Conservation (phyloP, 1,140 invertebrate species). For the Zophobas atratus region DNA sequence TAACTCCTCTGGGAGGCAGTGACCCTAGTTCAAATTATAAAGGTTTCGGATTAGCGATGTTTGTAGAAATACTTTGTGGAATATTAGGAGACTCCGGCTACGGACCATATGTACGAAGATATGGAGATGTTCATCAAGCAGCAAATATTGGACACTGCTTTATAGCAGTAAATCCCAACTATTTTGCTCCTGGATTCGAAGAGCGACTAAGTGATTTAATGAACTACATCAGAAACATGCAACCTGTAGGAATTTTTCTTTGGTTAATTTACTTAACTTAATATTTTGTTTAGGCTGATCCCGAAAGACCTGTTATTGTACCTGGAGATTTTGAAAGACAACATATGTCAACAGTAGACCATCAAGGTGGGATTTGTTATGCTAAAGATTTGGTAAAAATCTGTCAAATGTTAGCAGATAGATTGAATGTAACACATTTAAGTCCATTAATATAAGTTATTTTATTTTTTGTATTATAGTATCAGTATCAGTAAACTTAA, state of each 20-base stretch:
- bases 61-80: conserved; percentile 89
- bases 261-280: conserved; percentile 7
- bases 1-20: conserved; percentile 87
- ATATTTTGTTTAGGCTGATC: neutral
- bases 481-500: conserved; percentile 18
- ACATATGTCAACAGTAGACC: conserved; percentile 27
- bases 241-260: conserved; percentile 44
- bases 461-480: conserved; percentile 30
- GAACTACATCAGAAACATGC: conserved; percentile 48
- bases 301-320: conserved; percentile 30
- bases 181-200: conserved; percentile 86
- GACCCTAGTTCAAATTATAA: conserved; percentile 90
- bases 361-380: conserved; percentile 25
- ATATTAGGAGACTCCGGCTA: conserved; percentile 77
- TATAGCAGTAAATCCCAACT: conserved; percentile 87
- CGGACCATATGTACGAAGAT: conserved; percentile 81
- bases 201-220: conserved; percentile 74
- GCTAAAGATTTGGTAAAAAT: conserved; percentile 2
- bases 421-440: conserved; percentile 16
- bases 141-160: conserved; percentile 94
- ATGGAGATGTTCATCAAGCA: conserved; percentile 75
- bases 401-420: conserved; percentile 14
- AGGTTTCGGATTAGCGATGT: conserved; percentile 87
- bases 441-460: conserved; percentile 28
- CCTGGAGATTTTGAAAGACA: conserved; percentile 28